phyloP scores from a whole-genome alignment of 2,113 vertebrate species.

The Embiotoca jacksoni region DNA sequence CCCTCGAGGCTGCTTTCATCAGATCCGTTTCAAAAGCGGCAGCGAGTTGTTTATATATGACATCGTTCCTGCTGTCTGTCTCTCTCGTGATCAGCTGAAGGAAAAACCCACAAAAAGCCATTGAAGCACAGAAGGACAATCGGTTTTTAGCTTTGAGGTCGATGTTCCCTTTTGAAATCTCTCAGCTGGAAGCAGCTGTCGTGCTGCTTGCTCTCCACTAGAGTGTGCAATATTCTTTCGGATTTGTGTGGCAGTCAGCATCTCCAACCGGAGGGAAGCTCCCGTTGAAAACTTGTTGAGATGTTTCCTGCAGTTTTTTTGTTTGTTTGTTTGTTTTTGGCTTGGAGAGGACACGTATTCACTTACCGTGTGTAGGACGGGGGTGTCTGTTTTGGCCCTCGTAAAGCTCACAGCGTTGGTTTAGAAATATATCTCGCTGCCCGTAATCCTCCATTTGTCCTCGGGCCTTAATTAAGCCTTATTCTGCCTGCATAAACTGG shows the following conservation, averaged over 20 bases:
- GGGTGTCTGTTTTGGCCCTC: not conserved
- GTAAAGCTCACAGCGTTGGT: not conserved
- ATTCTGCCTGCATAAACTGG: constrained; percentile 12
- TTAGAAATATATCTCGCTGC: not conserved
- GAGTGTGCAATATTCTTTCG: constrained; percentile 45
- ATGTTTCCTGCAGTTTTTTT: not conserved
- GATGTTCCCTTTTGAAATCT: not conserved
- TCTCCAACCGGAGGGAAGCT: not conserved
- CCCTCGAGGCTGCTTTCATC: not conserved
- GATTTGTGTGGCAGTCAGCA: not conserved
- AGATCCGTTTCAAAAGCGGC: not conserved
- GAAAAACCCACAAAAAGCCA: not conserved
- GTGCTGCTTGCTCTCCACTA: constrained; percentile 45
- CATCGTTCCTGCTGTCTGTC: not conserved
- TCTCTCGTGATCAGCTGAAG: not conserved
- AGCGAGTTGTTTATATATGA: not conserved
- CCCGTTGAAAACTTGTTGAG: not conserved
- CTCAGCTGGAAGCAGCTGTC: constrained; percentile 8
- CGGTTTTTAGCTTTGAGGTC: not conserved
- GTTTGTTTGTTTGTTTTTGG: not conserved
- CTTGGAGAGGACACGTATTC: not conserved
- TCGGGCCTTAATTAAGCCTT: not conserved
- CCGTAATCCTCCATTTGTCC: not conserved
- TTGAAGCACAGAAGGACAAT: not conserved
- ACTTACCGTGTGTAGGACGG: not conserved